These are phyloP conservation scores for Wasmannia auropunctata DNA, from an alignment of 1,140 invertebrate genomes.

Conservation along the genomic window DNA sequence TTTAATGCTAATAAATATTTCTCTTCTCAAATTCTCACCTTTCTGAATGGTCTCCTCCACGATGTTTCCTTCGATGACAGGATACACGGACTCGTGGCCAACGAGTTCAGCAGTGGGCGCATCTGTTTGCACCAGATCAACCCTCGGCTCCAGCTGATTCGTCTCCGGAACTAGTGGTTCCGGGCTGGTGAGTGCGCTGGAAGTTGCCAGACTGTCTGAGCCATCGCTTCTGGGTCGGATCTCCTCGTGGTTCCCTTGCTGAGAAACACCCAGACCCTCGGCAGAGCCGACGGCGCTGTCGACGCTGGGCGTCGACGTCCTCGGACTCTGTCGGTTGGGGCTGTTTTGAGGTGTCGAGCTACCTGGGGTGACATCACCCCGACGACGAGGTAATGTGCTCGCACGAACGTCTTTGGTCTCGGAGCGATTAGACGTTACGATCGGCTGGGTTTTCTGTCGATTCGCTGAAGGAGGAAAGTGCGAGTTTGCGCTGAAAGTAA, in stretches of 20 bases:
- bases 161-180: slow-evolving; percentile 76
- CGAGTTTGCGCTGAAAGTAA: slow-evolving; percentile 40
- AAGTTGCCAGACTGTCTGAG: slow-evolving; percentile 82
- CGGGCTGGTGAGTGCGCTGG: slow-evolving; percentile 83
- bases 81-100: slow-evolving; percentile 54
- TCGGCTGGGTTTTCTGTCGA: slow-evolving; percentile 75
- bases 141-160: slow-evolving; percentile 64
- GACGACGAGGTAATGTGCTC: slow-evolving; percentile 80
- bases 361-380: slow-evolving; percentile 74
- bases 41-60: slow-evolving; percentile 69
- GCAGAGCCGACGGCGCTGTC: slow-evolving; percentile 88
- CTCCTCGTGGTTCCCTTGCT: slow-evolving; percentile 76
- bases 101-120: slow-evolving; percentile 54
- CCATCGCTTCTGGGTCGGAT: slow-evolving; percentile 80
- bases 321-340: slow-evolving; percentile 78
- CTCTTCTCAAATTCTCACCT: slow-evolving; percentile 64
- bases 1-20: neutral
- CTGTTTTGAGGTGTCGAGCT: slow-evolving; percentile 75
- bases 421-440: slow-evolving; percentile 65
- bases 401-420: slow-evolving; percentile 78
- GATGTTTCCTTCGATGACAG: slow-evolving; percentile 49
- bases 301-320: slow-evolving; percentile 86
- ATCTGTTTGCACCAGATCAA: slow-evolving; percentile 60
- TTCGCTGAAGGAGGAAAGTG: slow-evolving; percentile 67
- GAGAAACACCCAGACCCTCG: slow-evolving; percentile 84